phyloP scores from a whole-genome alignment of 2,113 vertebrate species.

The Alaudala cheleensis region DNA sequence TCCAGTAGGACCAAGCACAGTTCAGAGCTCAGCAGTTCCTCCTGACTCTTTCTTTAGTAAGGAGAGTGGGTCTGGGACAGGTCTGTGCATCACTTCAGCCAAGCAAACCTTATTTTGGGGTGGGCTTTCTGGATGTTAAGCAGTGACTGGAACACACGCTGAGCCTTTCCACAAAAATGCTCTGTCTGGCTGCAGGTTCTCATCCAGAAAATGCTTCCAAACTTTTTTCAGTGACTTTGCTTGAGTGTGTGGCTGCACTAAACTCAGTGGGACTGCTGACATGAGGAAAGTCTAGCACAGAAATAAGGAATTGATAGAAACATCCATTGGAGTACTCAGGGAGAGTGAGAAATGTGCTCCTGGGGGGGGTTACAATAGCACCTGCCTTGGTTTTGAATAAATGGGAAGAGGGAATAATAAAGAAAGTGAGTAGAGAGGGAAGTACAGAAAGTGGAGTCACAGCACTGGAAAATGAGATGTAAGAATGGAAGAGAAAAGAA shows the following conservation, averaged over 20 bases:
- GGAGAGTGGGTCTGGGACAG: neutral
- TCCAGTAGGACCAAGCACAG: rapidly evolving
- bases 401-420: neutral
- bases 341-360: neutral
- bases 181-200: neutral
- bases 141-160: neutral
- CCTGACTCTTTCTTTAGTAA: neutral
- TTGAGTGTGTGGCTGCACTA: neutral
- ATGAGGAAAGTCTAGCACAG: neutral
- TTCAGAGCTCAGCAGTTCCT: neutral
- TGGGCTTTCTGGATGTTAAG: neutral
- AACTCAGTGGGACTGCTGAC: neutral
- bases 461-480: neutral
- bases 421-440: neutral
- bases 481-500: neutral
- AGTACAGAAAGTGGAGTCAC: rapidly evolving
- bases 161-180: neutral
- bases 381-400: neutral
- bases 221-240: neutral
- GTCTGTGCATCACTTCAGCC: neutral
- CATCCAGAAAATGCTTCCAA: neutral
- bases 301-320: neutral
- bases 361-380: neutral
- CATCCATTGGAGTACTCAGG: neutral
- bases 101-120: neutral